Evolutionary conservation across 1,140 invertebrate species (phyloP), one percentile per base, ranked within the genome.

Genomic region (Euura lappo): DNA sequence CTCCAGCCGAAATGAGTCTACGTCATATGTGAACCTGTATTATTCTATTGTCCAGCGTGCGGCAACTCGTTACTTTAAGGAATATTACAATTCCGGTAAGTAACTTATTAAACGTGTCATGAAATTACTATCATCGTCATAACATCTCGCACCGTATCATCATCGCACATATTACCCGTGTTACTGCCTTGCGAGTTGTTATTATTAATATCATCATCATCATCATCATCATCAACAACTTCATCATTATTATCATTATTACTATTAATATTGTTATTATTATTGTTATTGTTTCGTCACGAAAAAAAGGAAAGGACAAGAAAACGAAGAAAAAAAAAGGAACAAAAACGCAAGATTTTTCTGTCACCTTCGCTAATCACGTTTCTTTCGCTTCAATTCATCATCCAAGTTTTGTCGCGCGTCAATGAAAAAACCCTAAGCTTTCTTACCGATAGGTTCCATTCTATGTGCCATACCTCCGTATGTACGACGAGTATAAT

Each of bases 1-100:
- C 84, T 88, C 87, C 71, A 86, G 86, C 79, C 85, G 86, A 80
- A 87, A 88, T 82, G 86, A 87, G 85, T 86, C 86, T 78, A 85
- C 86, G 79, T 86, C 85, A 75, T 88, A 87, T 82, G 87, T 88
- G 78, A 88, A 87, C 84, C 82, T 88, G 75, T 88, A 88, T 81
- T 88, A 88, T 77, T 88, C 87, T 81, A 87, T 88, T 80, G 87
- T 88, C 78, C 87, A 88, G 80, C 86, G 87, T 75, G 86, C 87
- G 77, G 87, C 87, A 76, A 86, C 86, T 76, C 86, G 86, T 76
- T 88, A 88, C 83, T 88, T 88, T 83, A 88, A 88, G 84, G 87
- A 88, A 82, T 88, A 88, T 79, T 88, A 88, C 85, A 87, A 87
- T 81, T 85, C 86, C 81, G 87, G 87, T 88, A 84, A 88, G 87